Percentiles rank a stretch among this genome's conserved stretches.
Conservation (phyloP, 2,113 vertebrate species). For the Oreochromis niloticus region DNA sequence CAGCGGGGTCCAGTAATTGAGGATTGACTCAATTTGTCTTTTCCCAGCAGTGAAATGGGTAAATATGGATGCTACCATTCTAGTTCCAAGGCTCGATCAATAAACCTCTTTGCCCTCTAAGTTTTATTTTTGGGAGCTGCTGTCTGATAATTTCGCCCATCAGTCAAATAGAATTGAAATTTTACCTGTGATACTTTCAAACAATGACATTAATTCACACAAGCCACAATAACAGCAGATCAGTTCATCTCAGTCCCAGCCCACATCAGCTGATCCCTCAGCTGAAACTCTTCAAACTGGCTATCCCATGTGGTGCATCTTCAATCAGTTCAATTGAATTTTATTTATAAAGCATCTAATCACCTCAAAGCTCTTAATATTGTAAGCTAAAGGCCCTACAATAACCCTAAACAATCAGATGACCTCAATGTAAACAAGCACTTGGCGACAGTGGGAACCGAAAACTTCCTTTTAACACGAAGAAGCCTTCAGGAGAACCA, state of each 20-base stretch:
- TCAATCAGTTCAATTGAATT: neutral
- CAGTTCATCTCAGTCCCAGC: neutral
- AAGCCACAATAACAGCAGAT: neutral
- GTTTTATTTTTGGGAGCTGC: slow-evolving; percentile 2
- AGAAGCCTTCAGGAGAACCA: neutral
- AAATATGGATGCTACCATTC: slow-evolving; percentile 28
- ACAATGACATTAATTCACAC: neutral
- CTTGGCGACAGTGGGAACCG: neutral
- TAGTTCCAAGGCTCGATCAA: slow-evolving; percentile 5
- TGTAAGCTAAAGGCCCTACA: neutral
- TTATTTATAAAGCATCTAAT: neutral
- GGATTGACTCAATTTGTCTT: neutral
- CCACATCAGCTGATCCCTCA: neutral
- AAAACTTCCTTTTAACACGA: neutral
- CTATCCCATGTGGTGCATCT: neutral
- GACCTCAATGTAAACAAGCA: fast-evolving
- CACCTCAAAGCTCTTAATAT: neutral
- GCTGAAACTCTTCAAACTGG: neutral
- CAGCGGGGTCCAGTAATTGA: slow-evolving; percentile 13
- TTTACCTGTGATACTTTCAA: neutral
- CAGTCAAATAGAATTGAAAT: neutral
- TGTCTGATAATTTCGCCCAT: neutral
- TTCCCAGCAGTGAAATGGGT: neutral
- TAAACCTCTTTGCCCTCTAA: slow-evolving; percentile 5
- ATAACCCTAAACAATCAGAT: neutral